A percentile compares a stretch with the other conserved stretches of the same genome.
Evolutionary conservation across 2,888 invertebrate species (phyloP).

Genomic region (Lasius platythorax): DNA sequence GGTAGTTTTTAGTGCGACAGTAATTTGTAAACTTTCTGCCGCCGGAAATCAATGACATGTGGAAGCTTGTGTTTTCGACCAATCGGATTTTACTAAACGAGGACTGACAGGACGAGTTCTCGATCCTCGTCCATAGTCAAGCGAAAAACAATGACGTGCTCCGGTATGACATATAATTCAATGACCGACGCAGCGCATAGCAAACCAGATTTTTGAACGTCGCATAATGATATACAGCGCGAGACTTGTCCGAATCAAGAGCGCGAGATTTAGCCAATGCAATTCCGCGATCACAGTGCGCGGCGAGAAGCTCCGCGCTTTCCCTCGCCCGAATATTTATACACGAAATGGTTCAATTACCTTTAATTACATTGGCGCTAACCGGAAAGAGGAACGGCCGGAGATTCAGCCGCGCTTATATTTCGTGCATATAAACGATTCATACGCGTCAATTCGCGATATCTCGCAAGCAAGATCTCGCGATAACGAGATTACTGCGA

Average conservation of each 20-base stretch:
- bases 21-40: slow-evolving; percentile 20
- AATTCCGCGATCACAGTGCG: slow-evolving; percentile 33
- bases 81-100: slow-evolving; percentile 3
- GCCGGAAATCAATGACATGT: slow-evolving; percentile 5
- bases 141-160: slow-evolving; percentile 29
- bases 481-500: slow-evolving; percentile 35
- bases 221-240: slow-evolving; percentile 32
- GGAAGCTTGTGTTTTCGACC: slow-evolving; percentile 9
- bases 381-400: slow-evolving; percentile 6
- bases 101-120: slow-evolving; percentile 30
- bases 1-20: neutral
- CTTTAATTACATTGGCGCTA: slow-evolving; percentile 27
- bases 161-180: slow-evolving; percentile 30
- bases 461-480: slow-evolving; percentile 10
- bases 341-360: slow-evolving; percentile 42
- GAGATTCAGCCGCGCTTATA: slow-evolving; percentile 29
- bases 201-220: slow-evolving; percentile 34
- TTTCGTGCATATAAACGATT: slow-evolving; percentile 43
- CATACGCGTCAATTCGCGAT: slow-evolving; percentile 39
- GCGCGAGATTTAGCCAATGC: slow-evolving; percentile 32
- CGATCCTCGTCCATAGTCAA: neutral
- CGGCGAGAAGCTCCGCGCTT: slow-evolving; percentile 10
- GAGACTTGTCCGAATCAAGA: slow-evolving; percentile 37
- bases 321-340: slow-evolving; percentile 38
- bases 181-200: slow-evolving; percentile 11